Percentiles rank a stretch among this genome's conserved stretches.
These are phyloP conservation scores for Megaleporinus macrocephalus DNA, from an alignment of 2,113 vertebrate genomes.

Conservation along the genomic window DNA sequence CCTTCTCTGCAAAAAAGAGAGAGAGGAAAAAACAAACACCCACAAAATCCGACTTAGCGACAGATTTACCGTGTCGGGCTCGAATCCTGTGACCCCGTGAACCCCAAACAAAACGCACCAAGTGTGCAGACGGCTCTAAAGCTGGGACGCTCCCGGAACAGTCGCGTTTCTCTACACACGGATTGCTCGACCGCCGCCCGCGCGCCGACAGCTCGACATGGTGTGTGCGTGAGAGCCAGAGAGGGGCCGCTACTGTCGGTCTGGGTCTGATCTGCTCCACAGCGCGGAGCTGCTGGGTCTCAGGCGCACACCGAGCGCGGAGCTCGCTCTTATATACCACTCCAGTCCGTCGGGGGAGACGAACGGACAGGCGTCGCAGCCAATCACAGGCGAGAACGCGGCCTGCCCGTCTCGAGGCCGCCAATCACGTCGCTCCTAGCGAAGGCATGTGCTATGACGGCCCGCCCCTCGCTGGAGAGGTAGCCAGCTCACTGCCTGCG, in stretches of 20 bases:
- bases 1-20: constrained; percentile 39
- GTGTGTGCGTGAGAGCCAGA: constrained; percentile 48
- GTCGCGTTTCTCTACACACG: neutral
- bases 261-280: neutral
- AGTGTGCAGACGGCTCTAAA: constrained; percentile 12
- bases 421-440: constrained; percentile 34
- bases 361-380: constrained; percentile 1
- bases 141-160: constrained; percentile 28
- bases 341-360: constrained; percentile 7
- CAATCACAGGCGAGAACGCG: constrained; percentile 30
- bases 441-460: constrained; percentile 42
- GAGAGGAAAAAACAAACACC: constrained; percentile 23
- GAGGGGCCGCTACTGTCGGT: neutral
- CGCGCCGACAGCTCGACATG: constrained; percentile 22
- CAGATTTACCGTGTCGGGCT: constrained; percentile 34
- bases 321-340: constrained; percentile 56
- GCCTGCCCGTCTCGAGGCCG: neutral
- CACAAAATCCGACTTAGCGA: constrained; percentile 31
- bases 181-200: constrained; percentile 4
- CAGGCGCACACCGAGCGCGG: constrained; percentile 37
- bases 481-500: constrained; percentile 49
- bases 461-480: constrained; percentile 38
- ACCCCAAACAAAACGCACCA: constrained; percentile 39
- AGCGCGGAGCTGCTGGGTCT: constrained; percentile 45
- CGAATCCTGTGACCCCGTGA: constrained; percentile 18